A percentile compares a stretch with the other conserved stretches of the same genome.
Conservation (phyloP, 2,888 invertebrate genomes). For the Stictocephala bisonia region DNA sequence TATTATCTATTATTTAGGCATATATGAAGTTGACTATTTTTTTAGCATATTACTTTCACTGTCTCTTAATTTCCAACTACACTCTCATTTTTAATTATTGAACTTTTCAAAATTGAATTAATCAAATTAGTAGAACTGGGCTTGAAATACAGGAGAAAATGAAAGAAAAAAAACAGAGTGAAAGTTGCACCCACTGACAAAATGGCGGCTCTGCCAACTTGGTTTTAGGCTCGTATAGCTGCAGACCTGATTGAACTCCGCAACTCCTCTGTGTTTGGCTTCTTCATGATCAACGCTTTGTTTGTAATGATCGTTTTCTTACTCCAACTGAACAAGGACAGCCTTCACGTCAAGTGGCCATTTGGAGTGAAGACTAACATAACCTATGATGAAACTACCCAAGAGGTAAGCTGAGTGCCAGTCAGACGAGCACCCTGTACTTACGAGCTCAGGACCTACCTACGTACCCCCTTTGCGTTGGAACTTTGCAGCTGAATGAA, state of each 20-base stretch:
- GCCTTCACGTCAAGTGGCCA: conserved; percentile 96
- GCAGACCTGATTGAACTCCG: conserved; percentile 92
- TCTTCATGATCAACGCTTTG: conserved; percentile 98
- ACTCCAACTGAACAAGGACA: conserved; percentile 98
- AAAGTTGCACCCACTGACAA: no score
- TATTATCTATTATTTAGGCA: no score
- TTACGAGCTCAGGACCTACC: not conserved
- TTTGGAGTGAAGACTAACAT: conserved; percentile 94
- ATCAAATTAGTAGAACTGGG: no score
- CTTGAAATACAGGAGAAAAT: not conserved
- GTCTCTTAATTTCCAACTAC: no score
- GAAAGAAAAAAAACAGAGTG: no score
- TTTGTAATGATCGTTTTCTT: conserved; percentile 99
- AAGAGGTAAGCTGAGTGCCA: conserved; percentile 80
- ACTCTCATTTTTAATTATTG: no score
- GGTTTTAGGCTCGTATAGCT: conserved; percentile 90
- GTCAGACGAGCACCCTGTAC: not conserved
- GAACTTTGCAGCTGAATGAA: no score
- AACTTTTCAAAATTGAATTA: no score
- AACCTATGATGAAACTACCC: conserved; percentile 87
- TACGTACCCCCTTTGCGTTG: no score
- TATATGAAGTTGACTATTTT: no score
- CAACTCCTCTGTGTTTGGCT: conserved; percentile 94
- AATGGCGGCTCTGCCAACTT: conserved; percentile 31
- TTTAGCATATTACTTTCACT: no score